phyloP scores from a whole-genome alignment of 2,888 invertebrate genomes.

The Cistogaster globosa region DNA sequence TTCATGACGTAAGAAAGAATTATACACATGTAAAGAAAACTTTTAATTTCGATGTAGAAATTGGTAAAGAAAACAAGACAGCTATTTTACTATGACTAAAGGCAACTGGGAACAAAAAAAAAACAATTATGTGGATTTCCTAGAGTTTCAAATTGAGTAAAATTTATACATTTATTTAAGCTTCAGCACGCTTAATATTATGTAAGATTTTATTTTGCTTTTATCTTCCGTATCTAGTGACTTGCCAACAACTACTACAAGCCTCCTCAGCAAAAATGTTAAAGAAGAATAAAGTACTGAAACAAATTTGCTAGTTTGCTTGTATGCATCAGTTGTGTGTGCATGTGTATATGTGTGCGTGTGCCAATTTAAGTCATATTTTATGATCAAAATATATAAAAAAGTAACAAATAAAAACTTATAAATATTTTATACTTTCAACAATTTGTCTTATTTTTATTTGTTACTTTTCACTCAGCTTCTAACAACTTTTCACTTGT shows the following conservation, averaged over 20 bases:
- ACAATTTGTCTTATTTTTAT: slow-evolving; percentile 60
- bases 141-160: slow-evolving; percentile 53
- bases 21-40: not conserved
- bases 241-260: no score
- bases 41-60: not conserved
- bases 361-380: slow-evolving; percentile 56
- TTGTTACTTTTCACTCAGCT: slow-evolving; percentile 64
- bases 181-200: slow-evolving; percentile 49
- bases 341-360: slow-evolving; percentile 7
- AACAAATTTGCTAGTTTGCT: not conserved
- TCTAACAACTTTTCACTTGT: slow-evolving; percentile 70
- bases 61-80: no score
- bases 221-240: no score
- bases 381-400: slow-evolving; percentile 3
- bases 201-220: slow-evolving; percentile 2
- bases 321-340: slow-evolving; percentile 14
- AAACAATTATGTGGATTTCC: not conserved
- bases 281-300: not conserved
- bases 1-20: not conserved
- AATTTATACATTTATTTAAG: slow-evolving; percentile 61
- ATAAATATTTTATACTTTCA: slow-evolving; percentile 31
- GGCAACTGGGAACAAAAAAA: not conserved
- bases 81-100: no score
- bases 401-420: slow-evolving; percentile 13
- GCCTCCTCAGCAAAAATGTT: no score